A percentile compares a stretch with the other conserved stretches of the same genome.
Evolutionary conservation across 2,113 vertebrate species (phyloP).

Genomic region (Otis tarda): DNA sequence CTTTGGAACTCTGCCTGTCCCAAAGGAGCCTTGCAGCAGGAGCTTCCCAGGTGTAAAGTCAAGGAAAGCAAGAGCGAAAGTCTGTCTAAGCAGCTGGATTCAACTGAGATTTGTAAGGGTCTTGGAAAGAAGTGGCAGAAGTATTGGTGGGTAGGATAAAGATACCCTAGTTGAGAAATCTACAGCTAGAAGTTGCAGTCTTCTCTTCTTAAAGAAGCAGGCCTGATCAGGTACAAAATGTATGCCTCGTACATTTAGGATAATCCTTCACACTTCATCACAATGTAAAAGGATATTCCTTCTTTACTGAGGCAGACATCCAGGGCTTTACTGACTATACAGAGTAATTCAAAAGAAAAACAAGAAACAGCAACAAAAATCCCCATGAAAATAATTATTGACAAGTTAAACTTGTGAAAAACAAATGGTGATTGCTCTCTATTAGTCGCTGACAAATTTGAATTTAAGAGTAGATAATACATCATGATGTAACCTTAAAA

Average conservation of each 20-base stretch:
- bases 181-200: not conserved
- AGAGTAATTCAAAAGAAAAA: not conserved
- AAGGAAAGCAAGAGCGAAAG: not conserved
- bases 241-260: not conserved
- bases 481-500: not conserved
- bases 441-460: not conserved
- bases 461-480: not conserved
- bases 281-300: not conserved
- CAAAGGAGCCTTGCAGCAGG: not conserved
- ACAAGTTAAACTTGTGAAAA: not conserved
- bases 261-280: not conserved
- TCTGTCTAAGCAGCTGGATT: not conserved
- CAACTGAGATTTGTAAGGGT: not conserved
- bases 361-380: not conserved
- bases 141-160: not conserved
- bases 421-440: not conserved
- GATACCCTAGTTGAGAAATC: not conserved
- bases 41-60: not conserved
- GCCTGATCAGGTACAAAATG: not conserved
- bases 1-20: not conserved
- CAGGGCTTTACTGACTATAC: not conserved
- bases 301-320: not conserved
- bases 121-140: not conserved
- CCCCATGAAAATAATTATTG: not conserved
- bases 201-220: not conserved